Evolutionary conservation across 2,113 vertebrate species (phyloP), one percentile per base, ranked within the genome.

Genomic region (Bettongia penicillata): DNA sequence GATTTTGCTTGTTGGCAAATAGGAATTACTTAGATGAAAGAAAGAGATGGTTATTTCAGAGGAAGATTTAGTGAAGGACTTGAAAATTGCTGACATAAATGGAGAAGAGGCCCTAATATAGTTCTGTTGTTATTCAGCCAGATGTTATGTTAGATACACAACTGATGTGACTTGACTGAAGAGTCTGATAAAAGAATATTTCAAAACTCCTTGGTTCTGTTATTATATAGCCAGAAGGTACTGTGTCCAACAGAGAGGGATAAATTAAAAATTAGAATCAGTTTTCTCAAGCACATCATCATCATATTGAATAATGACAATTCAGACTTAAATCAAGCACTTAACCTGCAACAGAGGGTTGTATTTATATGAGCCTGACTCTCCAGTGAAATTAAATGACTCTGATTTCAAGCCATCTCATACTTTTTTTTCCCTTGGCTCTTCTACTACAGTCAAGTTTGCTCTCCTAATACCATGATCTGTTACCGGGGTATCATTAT

Each of bases 201-300:
- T 97, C 96, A 93, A 94, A 95, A 97, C 93, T 95, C 90, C 51
- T 92, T 96, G 96, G 90, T 77, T 95, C 94, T 96, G 28, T 93
- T 96, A 98, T 97, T 97, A 97, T 96, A 93, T 94, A 97, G 94
- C 94, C 90, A 97, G 97, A 96, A 96, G 93, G 91, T 95, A 94
- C 52, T 84, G 53, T 93, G 93, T 95, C 89, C 92, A 95, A 53
- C 55, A 90, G 91, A 95, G 89, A 57, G 11, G 1, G 11, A 95
- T 95, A 96, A 91, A 96, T 96, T 96, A 95, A 97, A 98, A 97
- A 97, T 96, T 96, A 94, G 94, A 97, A 97, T 96, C 96, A 93
- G 92, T 95, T 93, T 95, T 98, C 92, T 96, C 96, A 97, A 95
- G 96, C 93, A 96, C 95, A 84, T 95, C 91, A 97, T 96, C 97